Conservation (phyloP, 1,140 invertebrate species). For the Drosophila tropicalis region DNA sequence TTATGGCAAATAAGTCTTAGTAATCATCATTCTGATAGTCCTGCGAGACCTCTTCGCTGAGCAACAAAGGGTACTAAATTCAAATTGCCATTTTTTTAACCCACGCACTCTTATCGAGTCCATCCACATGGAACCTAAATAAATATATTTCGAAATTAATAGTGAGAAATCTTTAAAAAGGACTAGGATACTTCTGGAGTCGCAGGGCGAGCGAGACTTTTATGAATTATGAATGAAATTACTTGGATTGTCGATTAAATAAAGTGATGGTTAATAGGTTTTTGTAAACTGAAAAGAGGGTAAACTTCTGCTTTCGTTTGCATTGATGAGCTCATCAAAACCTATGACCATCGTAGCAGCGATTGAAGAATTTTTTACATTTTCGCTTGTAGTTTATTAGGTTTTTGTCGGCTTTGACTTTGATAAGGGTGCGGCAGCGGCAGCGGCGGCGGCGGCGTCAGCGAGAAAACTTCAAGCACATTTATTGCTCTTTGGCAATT, state of each 20-base stretch:
- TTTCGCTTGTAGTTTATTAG: conserved; percentile 26
- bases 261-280: not conserved
- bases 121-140: too few relatives aligned
- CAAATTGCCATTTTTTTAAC: too few relatives aligned
- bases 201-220: not conserved
- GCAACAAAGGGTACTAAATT: too few relatives aligned
- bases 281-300: not conserved
- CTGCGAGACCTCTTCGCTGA: too few relatives aligned
- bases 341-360: not conserved
- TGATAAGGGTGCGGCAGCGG: conserved; percentile 60
- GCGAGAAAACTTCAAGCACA: conserved; percentile 26
- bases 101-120: too few relatives aligned
- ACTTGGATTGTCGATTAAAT: not conserved
- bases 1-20: too few relatives aligned
- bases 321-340: conserved; percentile 4
- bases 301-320: not conserved
- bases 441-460: not conserved
- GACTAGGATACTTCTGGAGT: not conserved
- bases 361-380: conserved; percentile 3
- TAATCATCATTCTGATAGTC: too few relatives aligned
- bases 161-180: too few relatives aligned
- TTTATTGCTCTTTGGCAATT: conserved; percentile 61
- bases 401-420: conserved; percentile 55
- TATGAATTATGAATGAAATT: not conserved
- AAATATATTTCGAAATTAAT: too few relatives aligned